phyloP scores from a whole-genome alignment of 1,140 invertebrate species.

The Microplitis mediator region DNA sequence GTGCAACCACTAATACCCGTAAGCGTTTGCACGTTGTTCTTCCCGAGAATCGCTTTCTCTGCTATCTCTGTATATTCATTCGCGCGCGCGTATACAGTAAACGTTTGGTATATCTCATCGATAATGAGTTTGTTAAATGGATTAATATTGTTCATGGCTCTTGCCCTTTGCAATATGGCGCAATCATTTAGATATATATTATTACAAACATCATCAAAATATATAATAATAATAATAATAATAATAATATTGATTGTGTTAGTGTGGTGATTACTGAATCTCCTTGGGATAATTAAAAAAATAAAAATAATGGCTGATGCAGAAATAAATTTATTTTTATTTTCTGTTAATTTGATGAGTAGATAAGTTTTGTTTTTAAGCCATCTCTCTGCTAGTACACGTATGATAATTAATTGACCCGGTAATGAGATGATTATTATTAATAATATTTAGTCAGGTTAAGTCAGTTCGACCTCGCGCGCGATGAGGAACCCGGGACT shows the following conservation, averaged over 20 bases:
- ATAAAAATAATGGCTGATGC: no score
- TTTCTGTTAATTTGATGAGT: no score
- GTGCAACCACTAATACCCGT: conserved; percentile 55
- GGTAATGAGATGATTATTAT: conserved; percentile 63
- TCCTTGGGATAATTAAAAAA: no score
- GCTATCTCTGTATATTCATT: not conserved
- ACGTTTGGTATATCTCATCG: conserved; percentile 59
- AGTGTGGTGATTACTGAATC: no score
- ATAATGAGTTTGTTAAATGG: conserved; percentile 62
- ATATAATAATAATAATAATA: not conserved
- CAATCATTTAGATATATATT: not conserved
- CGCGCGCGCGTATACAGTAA: conserved; percentile 49
- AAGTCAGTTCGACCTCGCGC: conserved; percentile 56
- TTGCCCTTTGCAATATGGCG: not conserved
- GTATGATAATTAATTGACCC: conserved; percentile 59
- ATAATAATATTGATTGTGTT: no score
- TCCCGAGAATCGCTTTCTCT: conserved; percentile 20
- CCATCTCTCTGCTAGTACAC: conserved; percentile 1
- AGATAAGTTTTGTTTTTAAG: no score
- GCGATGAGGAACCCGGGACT: conserved; percentile 39
- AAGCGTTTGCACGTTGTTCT: conserved; percentile 25
- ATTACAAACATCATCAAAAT: not conserved
- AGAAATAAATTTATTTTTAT: no score
- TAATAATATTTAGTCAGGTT: conserved; percentile 63
- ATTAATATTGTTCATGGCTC: conserved; percentile 49